Evolutionary conservation across 2,797 vertebrate species (phyloP).

Genomic region (Pangasius macronema): DNA sequence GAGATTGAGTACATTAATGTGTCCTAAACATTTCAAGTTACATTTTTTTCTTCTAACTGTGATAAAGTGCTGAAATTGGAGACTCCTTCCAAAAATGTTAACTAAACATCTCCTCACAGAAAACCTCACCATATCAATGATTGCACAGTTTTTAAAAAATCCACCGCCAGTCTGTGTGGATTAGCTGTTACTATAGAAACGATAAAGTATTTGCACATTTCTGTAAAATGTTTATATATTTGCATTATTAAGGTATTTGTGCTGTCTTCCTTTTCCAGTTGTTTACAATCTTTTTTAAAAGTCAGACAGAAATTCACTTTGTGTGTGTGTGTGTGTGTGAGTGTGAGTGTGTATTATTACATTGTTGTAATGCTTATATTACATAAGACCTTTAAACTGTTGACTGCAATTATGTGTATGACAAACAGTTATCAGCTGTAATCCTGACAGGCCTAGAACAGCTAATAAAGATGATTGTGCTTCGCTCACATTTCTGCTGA

Average conservation of each 20-base stretch:
- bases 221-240: background rate
- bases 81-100: background rate
- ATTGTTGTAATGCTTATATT: background rate
- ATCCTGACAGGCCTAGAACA: background rate
- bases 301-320: background rate
- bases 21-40: background rate
- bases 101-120: background rate
- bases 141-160: background rate
- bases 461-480: background rate
- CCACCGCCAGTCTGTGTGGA: background rate
- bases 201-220: background rate
- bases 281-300: too few relatives aligned
- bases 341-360: background rate
- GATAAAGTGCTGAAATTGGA: background rate
- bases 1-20: background rate
- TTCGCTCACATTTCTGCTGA: constrained; percentile 43
- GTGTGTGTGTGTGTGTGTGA: background rate
- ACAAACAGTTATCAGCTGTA: background rate
- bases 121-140: background rate
- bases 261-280: background rate
- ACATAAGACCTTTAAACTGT: background rate
- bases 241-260: background rate
- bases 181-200: background rate
- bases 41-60: background rate
- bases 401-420: constrained; percentile 1